phyloP scores from a whole-genome alignment of 2,797 vertebrate species.

The Thalassophryne amazonica region DNA sequence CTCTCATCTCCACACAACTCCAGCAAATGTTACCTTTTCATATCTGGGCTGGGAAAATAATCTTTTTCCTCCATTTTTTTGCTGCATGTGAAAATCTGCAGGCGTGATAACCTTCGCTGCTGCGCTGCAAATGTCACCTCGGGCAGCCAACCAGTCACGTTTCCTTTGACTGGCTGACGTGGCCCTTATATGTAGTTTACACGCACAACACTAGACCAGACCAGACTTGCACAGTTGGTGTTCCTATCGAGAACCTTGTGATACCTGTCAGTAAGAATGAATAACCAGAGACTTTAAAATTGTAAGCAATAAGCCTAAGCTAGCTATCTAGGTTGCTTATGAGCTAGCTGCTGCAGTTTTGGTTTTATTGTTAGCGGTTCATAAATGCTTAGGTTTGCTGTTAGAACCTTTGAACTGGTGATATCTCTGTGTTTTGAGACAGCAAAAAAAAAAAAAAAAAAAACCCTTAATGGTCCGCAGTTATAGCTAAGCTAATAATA shows the following conservation, averaged over 20 bases:
- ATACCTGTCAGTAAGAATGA: constrained; percentile 74
- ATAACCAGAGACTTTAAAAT: constrained; percentile 32
- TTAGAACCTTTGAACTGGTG: no score
- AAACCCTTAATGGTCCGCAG: no score
- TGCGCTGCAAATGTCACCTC: constrained; percentile 68
- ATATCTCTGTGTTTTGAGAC: no score
- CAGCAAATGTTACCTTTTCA: constrained; percentile 71
- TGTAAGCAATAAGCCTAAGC: no score
- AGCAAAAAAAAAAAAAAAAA: no score
- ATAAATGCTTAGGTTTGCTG: no score
- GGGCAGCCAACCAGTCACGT: constrained; percentile 36
- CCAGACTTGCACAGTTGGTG: constrained; percentile 48
- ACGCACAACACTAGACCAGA: constrained; percentile 41
- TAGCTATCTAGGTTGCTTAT: no score
- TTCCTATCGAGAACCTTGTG: no score
- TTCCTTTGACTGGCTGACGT: constrained; percentile 12
- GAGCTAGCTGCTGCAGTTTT: no score
- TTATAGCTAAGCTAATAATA: no score
- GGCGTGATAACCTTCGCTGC: constrained; percentile 61
- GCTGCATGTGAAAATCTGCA: constrained; percentile 44
- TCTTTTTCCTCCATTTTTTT: constrained; percentile 6
- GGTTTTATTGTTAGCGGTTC: no score
- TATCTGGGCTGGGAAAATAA: constrained; percentile 48
- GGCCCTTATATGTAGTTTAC: constrained; percentile 47
- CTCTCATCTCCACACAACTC: constrained; percentile 33